Percentiles rank a stretch among this genome's conserved stretches.
phyloP scores from a whole-genome alignment of 2,888 invertebrate species.

The Sesia apiformis region DNA sequence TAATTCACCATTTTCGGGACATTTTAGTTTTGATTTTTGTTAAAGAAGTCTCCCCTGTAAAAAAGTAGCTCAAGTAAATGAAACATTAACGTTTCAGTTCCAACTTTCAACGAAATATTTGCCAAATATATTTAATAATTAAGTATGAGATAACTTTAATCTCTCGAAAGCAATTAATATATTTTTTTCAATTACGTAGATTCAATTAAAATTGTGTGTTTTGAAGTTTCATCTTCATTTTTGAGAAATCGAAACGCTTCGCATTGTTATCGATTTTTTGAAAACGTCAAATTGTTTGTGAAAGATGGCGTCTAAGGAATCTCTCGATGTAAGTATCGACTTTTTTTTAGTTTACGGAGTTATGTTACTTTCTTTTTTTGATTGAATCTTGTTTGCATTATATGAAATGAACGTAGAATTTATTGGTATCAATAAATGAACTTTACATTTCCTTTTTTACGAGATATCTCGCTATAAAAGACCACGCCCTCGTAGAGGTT shows the following conservation, averaged over 20 bases:
- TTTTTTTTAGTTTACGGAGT: slow-evolving; percentile 21
- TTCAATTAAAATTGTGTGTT: too few species aligned
- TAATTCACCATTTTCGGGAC: too few species aligned
- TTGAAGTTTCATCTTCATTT: too few species aligned
- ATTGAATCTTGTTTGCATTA: slow-evolving; percentile 2
- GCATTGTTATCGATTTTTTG: slow-evolving; percentile 39
- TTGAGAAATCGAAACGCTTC: neutral
- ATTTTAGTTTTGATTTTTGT: too few species aligned
- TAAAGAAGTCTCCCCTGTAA: too few species aligned
- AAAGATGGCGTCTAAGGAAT: slow-evolving; percentile 73
- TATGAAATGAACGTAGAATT: slow-evolving; percentile 3
- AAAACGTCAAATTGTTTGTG: slow-evolving; percentile 62
- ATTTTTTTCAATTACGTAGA: too few species aligned
- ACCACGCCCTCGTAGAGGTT: slow-evolving; percentile 17
- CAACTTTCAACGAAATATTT: too few species aligned
- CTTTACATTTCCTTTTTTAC: slow-evolving; percentile 6
- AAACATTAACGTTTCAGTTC: too few species aligned
- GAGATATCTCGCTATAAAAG: slow-evolving; percentile 10
- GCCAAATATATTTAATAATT: too few species aligned
- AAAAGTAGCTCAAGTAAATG: too few species aligned
- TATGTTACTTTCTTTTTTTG: slow-evolving; percentile 3
- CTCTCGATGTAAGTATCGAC: slow-evolving; percentile 63
- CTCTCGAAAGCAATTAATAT: too few species aligned
- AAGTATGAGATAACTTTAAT: too few species aligned
- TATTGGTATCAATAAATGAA: slow-evolving; percentile 1